These are phyloP conservation scores for Actinernus sp. DNA, from an alignment of 92 coral and sea anemone species.

Conservation along the genomic window DNA sequence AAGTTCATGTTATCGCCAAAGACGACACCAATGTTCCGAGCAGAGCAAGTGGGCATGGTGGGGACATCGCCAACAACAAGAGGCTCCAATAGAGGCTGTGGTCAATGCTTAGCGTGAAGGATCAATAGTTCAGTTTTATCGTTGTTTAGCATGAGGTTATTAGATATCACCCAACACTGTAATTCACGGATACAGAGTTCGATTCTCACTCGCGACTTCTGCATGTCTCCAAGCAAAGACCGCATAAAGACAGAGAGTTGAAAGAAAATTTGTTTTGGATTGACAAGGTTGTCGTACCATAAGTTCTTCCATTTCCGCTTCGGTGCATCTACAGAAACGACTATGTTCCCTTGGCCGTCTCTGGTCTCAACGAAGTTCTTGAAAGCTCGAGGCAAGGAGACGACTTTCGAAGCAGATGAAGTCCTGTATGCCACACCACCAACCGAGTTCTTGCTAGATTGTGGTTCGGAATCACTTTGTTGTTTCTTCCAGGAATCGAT, in stretches of 20 bases:
- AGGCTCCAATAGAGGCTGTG: constrained; percentile 4
- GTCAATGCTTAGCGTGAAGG: background rate
- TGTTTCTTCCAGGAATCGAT: constrained; percentile 12
- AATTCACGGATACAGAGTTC: constrained; percentile 10
- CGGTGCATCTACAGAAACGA: constrained; percentile 12
- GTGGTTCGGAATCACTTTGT: constrained; percentile 1
- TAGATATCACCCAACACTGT: background rate
- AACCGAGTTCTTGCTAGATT: background rate
- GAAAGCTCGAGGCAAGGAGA: constrained; percentile 30
- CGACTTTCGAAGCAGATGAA: constrained; percentile 33
- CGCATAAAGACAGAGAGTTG: no score
- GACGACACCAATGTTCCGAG: constrained; percentile 1
- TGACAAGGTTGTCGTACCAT: no score
- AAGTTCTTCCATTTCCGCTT: constrained; percentile 28
- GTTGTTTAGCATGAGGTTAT: background rate
- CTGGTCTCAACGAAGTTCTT: constrained; percentile 42
- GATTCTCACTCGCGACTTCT: background rate
- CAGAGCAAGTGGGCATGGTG: background rate
- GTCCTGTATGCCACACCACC: constrained; percentile 30
- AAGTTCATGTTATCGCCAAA: no score
- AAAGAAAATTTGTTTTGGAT: no score
- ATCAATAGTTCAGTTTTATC: constrained; percentile 6
- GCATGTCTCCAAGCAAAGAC: no score
- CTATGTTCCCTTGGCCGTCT: constrained; percentile 54
- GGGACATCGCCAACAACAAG: background rate